phyloP scores from a whole-genome alignment of 2,113 vertebrate genomes.

The Vidua chalybeata region DNA sequence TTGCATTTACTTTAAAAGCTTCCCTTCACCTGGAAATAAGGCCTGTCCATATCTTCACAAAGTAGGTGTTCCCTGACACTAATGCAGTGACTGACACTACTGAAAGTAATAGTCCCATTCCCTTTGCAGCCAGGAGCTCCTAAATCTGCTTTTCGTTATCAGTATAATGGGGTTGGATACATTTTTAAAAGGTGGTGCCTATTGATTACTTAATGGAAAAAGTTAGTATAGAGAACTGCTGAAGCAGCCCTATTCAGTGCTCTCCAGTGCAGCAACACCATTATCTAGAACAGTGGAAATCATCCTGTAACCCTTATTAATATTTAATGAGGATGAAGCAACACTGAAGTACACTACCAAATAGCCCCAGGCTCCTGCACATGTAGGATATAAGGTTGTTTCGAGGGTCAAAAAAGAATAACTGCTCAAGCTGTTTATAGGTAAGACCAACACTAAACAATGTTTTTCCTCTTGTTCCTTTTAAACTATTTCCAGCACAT shows the following conservation, averaged over 20 bases:
- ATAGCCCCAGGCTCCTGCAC: slow-evolving; percentile 28
- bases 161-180: slow-evolving; percentile 69
- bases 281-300: slow-evolving; percentile 71
- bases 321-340: slow-evolving; percentile 67
- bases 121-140: slow-evolving; percentile 28
- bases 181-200: slow-evolving; percentile 76
- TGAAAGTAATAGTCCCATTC: slow-evolving; percentile 57
- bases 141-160: slow-evolving; percentile 65
- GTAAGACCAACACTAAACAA: slow-evolving; percentile 29
- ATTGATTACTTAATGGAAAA: slow-evolving; percentile 82
- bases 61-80: slow-evolving; percentile 48
- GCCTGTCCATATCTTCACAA: slow-evolving; percentile 7
- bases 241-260: slow-evolving; percentile 66
- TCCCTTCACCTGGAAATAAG: slow-evolving; percentile 52
- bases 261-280: slow-evolving; percentile 63
- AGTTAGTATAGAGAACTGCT: slow-evolving; percentile 70
- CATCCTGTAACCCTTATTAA: slow-evolving; percentile 68
- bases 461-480: slow-evolving; percentile 22
- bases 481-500: slow-evolving; percentile 24
- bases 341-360: slow-evolving; percentile 8
- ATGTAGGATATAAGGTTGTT: slow-evolving; percentile 39
- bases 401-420: slow-evolving; percentile 33
- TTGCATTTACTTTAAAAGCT: slow-evolving; percentile 60
- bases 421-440: slow-evolving; percentile 41
- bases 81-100: slow-evolving; percentile 55